Conservation (phyloP, 2,797 vertebrate genomes). For the Sebastes alutus region DNA sequence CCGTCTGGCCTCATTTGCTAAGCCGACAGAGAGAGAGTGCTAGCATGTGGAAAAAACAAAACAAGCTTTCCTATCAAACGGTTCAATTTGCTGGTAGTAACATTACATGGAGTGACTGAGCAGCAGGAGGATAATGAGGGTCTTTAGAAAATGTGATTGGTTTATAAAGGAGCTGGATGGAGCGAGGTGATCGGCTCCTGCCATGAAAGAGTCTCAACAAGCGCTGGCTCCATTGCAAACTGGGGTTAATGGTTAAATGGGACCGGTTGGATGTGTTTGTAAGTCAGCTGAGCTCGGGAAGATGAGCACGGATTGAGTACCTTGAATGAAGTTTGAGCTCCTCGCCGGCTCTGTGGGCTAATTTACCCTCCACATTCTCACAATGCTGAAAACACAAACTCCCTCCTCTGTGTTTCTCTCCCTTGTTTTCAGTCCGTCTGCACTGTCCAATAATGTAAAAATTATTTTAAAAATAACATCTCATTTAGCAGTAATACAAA, state of each 20-base stretch:
- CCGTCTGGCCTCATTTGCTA: background rate
- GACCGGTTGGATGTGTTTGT: background rate
- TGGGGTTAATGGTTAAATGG: background rate
- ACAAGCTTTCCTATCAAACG: background rate
- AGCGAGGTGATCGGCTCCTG: constrained; percentile 21
- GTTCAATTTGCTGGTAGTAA: constrained; percentile 63
- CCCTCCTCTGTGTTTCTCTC: background rate
- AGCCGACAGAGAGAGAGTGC: background rate
- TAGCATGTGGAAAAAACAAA: background rate
- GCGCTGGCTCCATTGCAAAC: background rate
- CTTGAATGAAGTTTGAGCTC: constrained; percentile 14
- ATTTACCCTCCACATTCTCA: constrained; percentile 4
- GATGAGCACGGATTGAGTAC: background rate
- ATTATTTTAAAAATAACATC: constrained; percentile 57
- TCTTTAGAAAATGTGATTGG: constrained; percentile 17
- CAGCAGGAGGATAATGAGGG: constrained; percentile 21
- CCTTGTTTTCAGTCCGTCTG: constrained; percentile 1
- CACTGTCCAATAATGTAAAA: constrained; percentile 49
- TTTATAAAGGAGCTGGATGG: background rate
- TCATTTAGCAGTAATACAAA: constrained; percentile 59
- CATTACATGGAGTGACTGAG: constrained; percentile 35
- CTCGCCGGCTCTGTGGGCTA: background rate
- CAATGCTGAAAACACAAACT: background rate
- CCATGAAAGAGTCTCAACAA: background rate
- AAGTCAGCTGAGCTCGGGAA: background rate